phyloP scores from a whole-genome alignment of 2,797 vertebrate species.

The Parauchenoglanis punctatus region DNA sequence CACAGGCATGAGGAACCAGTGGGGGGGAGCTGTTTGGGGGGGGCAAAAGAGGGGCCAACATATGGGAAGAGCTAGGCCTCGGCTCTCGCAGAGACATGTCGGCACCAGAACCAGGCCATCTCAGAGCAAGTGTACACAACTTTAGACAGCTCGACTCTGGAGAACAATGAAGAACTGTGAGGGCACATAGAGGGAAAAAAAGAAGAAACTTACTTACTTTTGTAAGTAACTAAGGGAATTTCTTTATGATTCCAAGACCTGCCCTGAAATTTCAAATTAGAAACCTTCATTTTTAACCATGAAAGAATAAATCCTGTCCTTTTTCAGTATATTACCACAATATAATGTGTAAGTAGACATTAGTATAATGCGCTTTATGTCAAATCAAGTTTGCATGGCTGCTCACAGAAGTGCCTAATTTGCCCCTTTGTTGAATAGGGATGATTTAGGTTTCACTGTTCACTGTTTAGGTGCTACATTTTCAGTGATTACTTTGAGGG shows the following conservation, averaged over 20 bases:
- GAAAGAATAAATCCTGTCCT: neutral
- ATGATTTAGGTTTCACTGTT: conserved; percentile 72
- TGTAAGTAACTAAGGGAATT: conserved; percentile 43
- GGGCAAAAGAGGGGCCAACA: conserved; percentile 67
- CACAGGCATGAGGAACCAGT: conserved; percentile 67
- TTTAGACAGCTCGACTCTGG: conserved; percentile 78
- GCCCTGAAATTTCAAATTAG: neutral
- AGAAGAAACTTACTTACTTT: conserved; percentile 52
- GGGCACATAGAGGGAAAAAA: conserved; percentile 72
- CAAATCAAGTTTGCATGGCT: conserved; percentile 71
- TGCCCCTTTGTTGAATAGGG: conserved; percentile 72
- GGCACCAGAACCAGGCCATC: conserved; percentile 80
- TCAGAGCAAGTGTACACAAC: conserved; percentile 73
- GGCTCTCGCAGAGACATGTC: conserved; percentile 77
- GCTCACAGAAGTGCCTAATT: conserved; percentile 72
- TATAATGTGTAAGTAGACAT: conserved; percentile 64
- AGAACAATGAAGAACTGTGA: conserved; percentile 71
- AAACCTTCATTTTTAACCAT: conserved; percentile 15
- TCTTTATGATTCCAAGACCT: neutral
- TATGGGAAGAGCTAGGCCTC: conserved; percentile 74
- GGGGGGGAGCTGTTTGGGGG: conserved; percentile 37
- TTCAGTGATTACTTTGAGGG: conserved; percentile 75
- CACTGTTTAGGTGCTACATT: too few species aligned
- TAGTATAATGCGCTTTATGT: conserved; percentile 70
- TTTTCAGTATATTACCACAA: conserved; percentile 14